Evolutionary conservation across 2,888 invertebrate species (phyloP).

Genomic region (Cryptops parisi): DNA sequence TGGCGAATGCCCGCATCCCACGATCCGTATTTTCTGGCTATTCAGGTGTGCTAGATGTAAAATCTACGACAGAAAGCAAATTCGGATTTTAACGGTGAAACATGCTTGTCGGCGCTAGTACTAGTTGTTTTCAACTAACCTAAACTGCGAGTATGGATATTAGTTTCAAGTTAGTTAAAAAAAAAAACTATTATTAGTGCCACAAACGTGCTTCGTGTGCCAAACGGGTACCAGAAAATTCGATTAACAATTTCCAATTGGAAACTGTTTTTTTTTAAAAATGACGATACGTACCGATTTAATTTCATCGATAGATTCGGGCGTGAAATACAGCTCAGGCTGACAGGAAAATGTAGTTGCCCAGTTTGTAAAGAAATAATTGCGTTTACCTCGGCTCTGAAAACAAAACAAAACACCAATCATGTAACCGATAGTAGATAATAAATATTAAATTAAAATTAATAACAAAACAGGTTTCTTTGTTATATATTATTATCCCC

Average conservation of each 20-base stretch:
- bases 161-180: too few species aligned
- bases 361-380: slow-evolving; percentile 27
- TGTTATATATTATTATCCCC: too few species aligned
- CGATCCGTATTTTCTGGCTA: slow-evolving; percentile 26
- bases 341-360: slow-evolving; percentile 28
- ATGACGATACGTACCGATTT: slow-evolving; percentile 22
- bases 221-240: too few species aligned
- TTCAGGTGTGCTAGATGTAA: slow-evolving; percentile 24
- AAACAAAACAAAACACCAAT: not conserved
- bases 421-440: not conserved
- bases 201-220: too few species aligned
- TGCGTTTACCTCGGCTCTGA: slow-evolving; percentile 3
- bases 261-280: too few species aligned
- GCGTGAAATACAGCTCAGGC: slow-evolving; percentile 29
- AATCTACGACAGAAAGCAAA: slow-evolving; percentile 24
- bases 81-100: slow-evolving; percentile 6
- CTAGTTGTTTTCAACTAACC: not conserved
- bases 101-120: not conserved
- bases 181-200: too few species aligned
- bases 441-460: too few species aligned
- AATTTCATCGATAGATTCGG: slow-evolving; percentile 26
- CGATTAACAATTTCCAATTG: too few species aligned
- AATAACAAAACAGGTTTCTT: too few species aligned
- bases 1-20: slow-evolving; percentile 31
- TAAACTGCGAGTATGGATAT: not conserved